Base-by-base conservation (phyloP, 2,888 invertebrate genomes). In the Volucella inflata region DNA sequence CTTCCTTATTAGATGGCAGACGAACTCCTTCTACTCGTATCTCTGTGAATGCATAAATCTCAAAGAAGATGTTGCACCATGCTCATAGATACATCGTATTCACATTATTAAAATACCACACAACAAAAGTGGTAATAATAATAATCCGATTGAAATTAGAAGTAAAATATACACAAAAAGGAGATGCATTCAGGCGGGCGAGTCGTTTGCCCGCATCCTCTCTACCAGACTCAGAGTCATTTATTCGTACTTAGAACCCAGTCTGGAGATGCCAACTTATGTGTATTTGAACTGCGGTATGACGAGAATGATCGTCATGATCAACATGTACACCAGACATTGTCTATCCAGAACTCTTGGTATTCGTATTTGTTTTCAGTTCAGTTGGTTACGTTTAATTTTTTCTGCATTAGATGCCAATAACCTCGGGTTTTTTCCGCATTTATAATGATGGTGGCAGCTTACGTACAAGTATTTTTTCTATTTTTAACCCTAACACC, bases 131-230 rank as follows among this genome's bases (percentile, higher is more conserved):
- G 77, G 80, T 76, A 76, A 72, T 81, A 81, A 72, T 81, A 81
- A 85, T 76, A 85, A 85, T 85, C 81, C 68, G 81, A 81, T 76
- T 81, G 59, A 68, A 85, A 85, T 85, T 77, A 80, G 72, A 85
- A 75, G 76, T 72, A 72, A 80, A 51, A 53, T 76, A 85, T 77
- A 80, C 65, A 50, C 57, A 64, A 60, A 36, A 59, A 64, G 67
- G 65, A 84, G 83, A 79, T 79, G 64, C 74, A 70, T 62, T 11
- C 72, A 67, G 64, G 60, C 30, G 6, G 30, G 6, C 30, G 75
- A 55, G 85, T 85, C 85, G 81, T 64, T 81, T 81, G 76, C 85
- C 80, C 76, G 62, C 46, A 70, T 79, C 21, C 53, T 62, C 30
- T 6, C 30, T 30, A 1, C 6, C 30, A 46, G 40, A 74, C 62